phyloP scores from a whole-genome alignment of 2,797 vertebrate genomes.

The Karalla daura region DNA sequence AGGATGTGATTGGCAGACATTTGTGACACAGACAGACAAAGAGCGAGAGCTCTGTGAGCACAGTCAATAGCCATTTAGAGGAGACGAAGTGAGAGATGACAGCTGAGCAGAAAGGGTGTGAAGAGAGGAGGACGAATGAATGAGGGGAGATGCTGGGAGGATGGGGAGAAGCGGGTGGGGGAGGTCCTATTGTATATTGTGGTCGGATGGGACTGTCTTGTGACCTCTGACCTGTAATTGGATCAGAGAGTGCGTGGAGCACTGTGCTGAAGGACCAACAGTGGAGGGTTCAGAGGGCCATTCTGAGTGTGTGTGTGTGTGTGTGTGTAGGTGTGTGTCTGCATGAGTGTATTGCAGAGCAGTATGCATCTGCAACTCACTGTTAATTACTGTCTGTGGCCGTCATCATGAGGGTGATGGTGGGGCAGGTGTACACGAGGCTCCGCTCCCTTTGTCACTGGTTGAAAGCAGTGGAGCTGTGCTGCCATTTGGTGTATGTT shows the following conservation, averaged over 20 bases:
- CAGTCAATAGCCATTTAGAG: conserved; percentile 80
- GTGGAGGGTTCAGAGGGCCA: conserved; percentile 37
- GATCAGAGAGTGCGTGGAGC: conserved; percentile 64
- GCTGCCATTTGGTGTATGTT: conserved; percentile 46
- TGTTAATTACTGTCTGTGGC: conserved; percentile 47
- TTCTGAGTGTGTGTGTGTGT: conserved; percentile 46
- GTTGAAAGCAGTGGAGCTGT: conserved; percentile 23
- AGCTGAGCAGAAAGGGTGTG: conserved; percentile 79
- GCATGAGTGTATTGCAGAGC: conserved; percentile 16
- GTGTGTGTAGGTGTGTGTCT: conserved; percentile 37
- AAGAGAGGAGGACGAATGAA: conserved; percentile 72
- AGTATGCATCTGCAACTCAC: conserved; percentile 26
- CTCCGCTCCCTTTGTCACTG: conserved; percentile 52
- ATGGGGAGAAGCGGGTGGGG: conserved; percentile 67
- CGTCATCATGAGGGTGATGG: conserved; percentile 49
- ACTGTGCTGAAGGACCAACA: conserved; percentile 62
- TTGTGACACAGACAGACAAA: conserved; percentile 75
- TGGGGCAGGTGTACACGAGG: conserved; percentile 53
- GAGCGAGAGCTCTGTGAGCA: conserved; percentile 67
- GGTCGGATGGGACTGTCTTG: conserved; percentile 69
- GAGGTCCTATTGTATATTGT: conserved; percentile 64
- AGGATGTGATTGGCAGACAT: conserved; percentile 76
- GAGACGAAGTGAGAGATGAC: conserved; percentile 81
- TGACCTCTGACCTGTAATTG: conserved; percentile 76
- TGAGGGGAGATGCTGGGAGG: conserved; percentile 70